Evolutionary conservation across 2,888 invertebrate species (phyloP).

Genomic region (Tiphia femorata): DNA sequence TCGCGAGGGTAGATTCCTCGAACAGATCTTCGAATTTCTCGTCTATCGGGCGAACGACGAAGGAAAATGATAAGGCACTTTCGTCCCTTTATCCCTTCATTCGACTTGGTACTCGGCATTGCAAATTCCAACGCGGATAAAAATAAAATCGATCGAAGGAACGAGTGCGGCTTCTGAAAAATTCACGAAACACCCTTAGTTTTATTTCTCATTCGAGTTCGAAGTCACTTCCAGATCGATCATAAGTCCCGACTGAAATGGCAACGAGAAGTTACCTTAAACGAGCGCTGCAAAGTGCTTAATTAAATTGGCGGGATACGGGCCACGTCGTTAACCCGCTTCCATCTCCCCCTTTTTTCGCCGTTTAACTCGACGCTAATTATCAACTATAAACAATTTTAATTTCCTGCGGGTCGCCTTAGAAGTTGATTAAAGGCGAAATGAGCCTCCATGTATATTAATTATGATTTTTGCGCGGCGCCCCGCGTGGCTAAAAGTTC

Average conservation of each 20-base stretch:
- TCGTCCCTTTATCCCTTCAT: too few species aligned
- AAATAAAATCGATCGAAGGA: too few species aligned
- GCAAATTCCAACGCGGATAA: too few species aligned
- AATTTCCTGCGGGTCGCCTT: slow-evolving; percentile 49
- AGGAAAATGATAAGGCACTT: too few species aligned
- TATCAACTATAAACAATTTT: slow-evolving; percentile 57
- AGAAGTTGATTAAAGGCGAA: slow-evolving; percentile 53
- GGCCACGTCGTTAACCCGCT: slow-evolving; percentile 21
- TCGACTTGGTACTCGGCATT: too few species aligned
- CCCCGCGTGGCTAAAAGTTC: slow-evolving; percentile 44
- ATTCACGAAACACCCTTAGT: too few species aligned
- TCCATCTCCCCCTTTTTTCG: slow-evolving; percentile 15
- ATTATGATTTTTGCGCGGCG: slow-evolving; percentile 53
- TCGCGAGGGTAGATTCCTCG: too few species aligned
- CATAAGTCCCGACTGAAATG: slow-evolving; percentile 14
- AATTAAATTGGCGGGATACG: slow-evolving; percentile 34
- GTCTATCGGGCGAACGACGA: too few species aligned
- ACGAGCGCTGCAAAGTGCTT: slow-evolving; percentile 35
- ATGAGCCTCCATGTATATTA: slow-evolving; percentile 51
- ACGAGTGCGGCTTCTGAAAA: too few species aligned
- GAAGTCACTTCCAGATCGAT: slow-evolving; percentile 34
- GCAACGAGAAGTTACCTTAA: slow-evolving; percentile 35
- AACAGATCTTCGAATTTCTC: too few species aligned
- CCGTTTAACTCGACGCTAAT: slow-evolving; percentile 41
- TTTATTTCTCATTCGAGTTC: too few species aligned